Conservation (phyloP, 2,797 vertebrate genomes). For the Rhyacichthys aspro region DNA sequence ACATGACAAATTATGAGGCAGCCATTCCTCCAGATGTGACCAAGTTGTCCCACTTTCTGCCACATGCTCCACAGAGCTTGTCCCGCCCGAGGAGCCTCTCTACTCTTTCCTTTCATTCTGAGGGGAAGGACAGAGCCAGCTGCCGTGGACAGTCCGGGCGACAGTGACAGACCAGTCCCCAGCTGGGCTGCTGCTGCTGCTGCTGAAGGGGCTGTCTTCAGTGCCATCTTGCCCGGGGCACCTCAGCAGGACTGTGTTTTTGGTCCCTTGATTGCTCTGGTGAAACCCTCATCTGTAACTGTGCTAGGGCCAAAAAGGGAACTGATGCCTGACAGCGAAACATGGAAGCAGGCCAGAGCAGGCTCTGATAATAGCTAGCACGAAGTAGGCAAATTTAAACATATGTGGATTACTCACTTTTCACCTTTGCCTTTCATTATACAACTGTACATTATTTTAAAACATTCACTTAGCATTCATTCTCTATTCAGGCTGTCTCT, state of each 20-base stretch:
- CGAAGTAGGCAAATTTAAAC: conserved; percentile 38
- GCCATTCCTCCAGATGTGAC: conserved; percentile 67
- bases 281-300: conserved; percentile 56
- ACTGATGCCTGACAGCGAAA: conserved; percentile 50
- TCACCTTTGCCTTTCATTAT: conserved; percentile 21
- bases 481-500: not conserved
- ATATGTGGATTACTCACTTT: conserved; percentile 14
- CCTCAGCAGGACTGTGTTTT: conserved; percentile 41
- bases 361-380: conserved; percentile 19
- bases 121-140: conserved; percentile 57
- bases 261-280: conserved; percentile 53
- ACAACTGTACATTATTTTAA: conserved; percentile 11
- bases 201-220: conserved; percentile 54
- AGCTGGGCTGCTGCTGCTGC: conserved; percentile 59
- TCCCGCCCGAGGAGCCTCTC: conserved; percentile 49
- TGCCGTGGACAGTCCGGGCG: conserved; percentile 40
- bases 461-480: conserved; percentile 6
- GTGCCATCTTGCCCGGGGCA: conserved; percentile 56
- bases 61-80: conserved; percentile 46
- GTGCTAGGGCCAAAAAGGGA: conserved; percentile 46
- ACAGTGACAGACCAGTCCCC: conserved; percentile 46
- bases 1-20: conserved; percentile 45
- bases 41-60: conserved; percentile 73
- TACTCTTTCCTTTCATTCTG: conserved; percentile 37
- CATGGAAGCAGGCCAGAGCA: conserved; percentile 61